Evolutionary conservation across 53 echinoderm and acorn worm genomes (phyloP).

Genomic region (Patiria pectinifera): DNA sequence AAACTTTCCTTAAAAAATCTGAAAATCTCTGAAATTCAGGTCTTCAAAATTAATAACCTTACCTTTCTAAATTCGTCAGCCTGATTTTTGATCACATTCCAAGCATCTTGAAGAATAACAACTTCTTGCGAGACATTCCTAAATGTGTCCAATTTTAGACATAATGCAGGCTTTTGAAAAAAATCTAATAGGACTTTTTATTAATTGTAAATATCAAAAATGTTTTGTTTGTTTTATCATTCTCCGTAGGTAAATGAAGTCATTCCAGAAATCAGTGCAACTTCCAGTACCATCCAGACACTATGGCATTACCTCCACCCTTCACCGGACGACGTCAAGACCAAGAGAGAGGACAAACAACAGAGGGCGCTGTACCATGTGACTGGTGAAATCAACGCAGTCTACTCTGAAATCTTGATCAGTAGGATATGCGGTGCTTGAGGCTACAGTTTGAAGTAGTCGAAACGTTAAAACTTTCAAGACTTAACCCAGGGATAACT

Average conservation of each 20-base stretch:
- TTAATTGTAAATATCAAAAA: not conserved
- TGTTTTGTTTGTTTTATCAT: not conserved
- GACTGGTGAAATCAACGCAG: conserved; percentile 86
- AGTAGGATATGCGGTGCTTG: conserved; percentile 76
- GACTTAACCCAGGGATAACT: not conserved
- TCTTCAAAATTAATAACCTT: not conserved
- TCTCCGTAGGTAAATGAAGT: conserved; percentile 45
- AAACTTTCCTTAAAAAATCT: no score
- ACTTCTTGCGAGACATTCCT: no score
- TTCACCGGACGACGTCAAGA: conserved; percentile 12
- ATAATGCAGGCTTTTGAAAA: no score
- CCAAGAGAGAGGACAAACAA: conserved; percentile 36
- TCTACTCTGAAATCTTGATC: conserved; percentile 92
- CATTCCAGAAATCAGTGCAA: conserved; percentile 50
- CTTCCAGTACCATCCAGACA: conserved; percentile 41
- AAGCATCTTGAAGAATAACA: no score
- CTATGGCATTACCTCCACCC: conserved; percentile 42
- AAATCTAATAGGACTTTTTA: not conserved
- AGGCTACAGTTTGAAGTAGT: not conserved
- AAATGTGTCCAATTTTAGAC: no score
- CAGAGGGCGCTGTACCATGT: conserved; percentile 67
- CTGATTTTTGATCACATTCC: no score
- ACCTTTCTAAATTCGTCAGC: no score
- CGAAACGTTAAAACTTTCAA: not conserved
- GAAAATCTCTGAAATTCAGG: not conserved